Evolutionary conservation across 53 echinoderm and acorn worm genomes (phyloP).

Genomic region (Arbacia lixula): DNA sequence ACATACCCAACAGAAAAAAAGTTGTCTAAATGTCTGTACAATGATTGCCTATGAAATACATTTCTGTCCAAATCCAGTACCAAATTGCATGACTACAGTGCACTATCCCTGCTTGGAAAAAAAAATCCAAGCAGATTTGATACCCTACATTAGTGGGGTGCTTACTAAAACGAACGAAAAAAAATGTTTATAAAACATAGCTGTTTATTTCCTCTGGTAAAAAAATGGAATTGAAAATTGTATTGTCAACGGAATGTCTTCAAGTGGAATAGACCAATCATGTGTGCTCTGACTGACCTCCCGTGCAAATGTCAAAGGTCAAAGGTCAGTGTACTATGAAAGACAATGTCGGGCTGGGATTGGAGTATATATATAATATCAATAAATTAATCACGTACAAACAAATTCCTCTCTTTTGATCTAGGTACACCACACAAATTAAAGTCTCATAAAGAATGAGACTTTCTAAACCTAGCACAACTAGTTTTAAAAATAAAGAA

Average conservation of each 20-base stretch:
- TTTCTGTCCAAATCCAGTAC: slow-evolving; percentile 23
- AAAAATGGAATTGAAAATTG: slow-evolving; percentile 27
- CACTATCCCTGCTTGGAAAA: too few species aligned
- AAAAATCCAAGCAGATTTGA: too few species aligned
- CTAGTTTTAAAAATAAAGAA: slow-evolving; percentile 6
- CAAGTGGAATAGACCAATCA: slow-evolving; percentile 47
- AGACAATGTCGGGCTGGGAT: slow-evolving; percentile 61
- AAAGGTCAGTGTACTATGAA: slow-evolving; percentile 59
- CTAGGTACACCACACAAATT: slow-evolving; percentile 60
- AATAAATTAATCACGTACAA: slow-evolving; percentile 62
- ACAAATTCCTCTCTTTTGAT: slow-evolving; percentile 38
- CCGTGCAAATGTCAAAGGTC: slow-evolving; percentile 42
- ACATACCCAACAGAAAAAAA: slow-evolving; percentile 31
- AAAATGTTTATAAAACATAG: slow-evolving; percentile 21
- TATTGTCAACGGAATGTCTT: slow-evolving; percentile 52
- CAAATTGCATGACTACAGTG: too few species aligned
- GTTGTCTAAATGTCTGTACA: slow-evolving; percentile 26
- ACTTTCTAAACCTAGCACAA: slow-evolving; percentile 39
- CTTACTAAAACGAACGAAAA: too few species aligned
- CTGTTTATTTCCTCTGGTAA: slow-evolving; percentile 6
- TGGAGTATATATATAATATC: slow-evolving; percentile 65
- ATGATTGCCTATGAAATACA: slow-evolving; percentile 26
- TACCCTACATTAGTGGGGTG: too few species aligned
- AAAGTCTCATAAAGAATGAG: slow-evolving; percentile 48
- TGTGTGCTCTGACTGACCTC: slow-evolving; percentile 56